These are phyloP conservation scores for Molorchus minor DNA, from an alignment of 2,888 invertebrate species.

Conservation along the genomic window DNA sequence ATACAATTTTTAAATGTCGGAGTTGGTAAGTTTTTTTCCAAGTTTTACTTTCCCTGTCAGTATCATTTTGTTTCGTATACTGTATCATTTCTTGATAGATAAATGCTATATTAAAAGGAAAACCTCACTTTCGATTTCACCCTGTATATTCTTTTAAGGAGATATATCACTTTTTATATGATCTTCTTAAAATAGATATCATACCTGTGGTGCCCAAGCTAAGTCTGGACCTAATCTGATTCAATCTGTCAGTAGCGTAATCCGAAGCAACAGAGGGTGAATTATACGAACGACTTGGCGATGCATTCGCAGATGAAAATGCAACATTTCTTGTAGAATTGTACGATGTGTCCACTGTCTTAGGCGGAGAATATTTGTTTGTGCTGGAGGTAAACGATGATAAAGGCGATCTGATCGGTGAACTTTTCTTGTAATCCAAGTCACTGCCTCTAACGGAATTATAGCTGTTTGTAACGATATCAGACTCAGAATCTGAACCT, in stretches of 20 bases:
- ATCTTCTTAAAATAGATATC: too few relatives aligned
- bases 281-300: constrained; percentile 59
- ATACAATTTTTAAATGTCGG: too few relatives aligned
- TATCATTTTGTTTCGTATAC: too few relatives aligned
- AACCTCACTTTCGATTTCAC: too few relatives aligned
- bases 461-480: constrained; percentile 58
- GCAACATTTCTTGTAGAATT: constrained; percentile 38
- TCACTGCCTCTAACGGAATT: constrained; percentile 26
- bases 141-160: too few relatives aligned
- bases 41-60: too few relatives aligned
- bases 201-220: constrained; percentile 64
- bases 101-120: too few relatives aligned
- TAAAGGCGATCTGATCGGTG: constrained; percentile 61
- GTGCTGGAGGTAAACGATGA: constrained; percentile 61
- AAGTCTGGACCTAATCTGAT: constrained; percentile 69
- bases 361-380: constrained; percentile 55
- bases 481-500: constrained; percentile 76
- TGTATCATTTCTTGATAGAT: too few relatives aligned
- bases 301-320: constrained; percentile 56
- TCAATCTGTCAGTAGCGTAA: constrained; percentile 66
- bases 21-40: too few relatives aligned
- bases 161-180: too few relatives aligned
- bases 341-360: constrained; percentile 61
- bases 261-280: constrained; percentile 51
- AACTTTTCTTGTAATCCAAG: constrained; percentile 35